phyloP scores from a whole-genome alignment of 2,888 invertebrate genomes.

The Lasioglossum villosulum region DNA sequence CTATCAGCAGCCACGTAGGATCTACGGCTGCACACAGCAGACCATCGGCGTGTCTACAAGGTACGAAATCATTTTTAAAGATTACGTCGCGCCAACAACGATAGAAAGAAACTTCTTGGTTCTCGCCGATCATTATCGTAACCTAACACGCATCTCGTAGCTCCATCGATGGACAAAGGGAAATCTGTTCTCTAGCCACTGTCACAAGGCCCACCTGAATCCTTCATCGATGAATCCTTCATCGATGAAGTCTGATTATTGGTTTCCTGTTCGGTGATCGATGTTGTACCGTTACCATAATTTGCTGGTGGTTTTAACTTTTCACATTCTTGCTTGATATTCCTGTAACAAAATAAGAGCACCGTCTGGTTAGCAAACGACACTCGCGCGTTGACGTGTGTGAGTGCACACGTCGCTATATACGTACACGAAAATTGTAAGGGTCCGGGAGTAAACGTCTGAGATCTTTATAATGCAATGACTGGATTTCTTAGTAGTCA shows the following conservation, averaged over 20 bases:
- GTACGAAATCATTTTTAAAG: conserved; percentile 48
- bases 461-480: no score
- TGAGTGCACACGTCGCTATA: no score
- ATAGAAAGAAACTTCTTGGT: neutral
- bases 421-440: no score
- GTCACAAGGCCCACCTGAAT: neutral
- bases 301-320: neutral
- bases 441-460: no score
- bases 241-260: neutral
- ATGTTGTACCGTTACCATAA: neutral
- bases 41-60: conserved; percentile 29
- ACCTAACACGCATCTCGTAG: neutral
- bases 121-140: conserved; percentile 30
- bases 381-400: no score
- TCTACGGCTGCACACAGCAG: neutral
- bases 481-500: no score
- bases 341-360: no score
- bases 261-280: neutral
- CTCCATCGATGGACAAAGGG: conserved; percentile 32
- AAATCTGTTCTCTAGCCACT: conserved; percentile 1
- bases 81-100: neutral
- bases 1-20: conserved; percentile 11
- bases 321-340: neutral
- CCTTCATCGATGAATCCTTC: neutral
- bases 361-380: no score